Evolutionary conservation across 2,113 vertebrate genomes (phyloP).

Genomic region (Xenopus borealis): DNA sequence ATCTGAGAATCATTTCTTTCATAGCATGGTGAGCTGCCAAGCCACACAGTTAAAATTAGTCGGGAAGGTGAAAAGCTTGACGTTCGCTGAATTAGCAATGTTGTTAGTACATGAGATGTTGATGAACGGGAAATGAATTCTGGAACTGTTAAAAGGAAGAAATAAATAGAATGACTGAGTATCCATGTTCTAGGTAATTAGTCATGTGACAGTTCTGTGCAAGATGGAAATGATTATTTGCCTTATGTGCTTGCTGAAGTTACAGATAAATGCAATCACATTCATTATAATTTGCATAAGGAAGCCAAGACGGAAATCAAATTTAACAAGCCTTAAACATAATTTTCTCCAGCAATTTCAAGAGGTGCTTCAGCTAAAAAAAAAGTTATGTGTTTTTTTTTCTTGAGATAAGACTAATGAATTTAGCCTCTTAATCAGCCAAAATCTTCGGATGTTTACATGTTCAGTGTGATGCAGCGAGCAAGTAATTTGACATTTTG

Average conservation of each 20-base stretch:
- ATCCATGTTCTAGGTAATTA: constrained; percentile 15
- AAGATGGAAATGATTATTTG: constrained; percentile 31
- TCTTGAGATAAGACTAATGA: constrained; percentile 27
- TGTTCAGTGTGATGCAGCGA: constrained; percentile 16
- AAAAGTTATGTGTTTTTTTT: constrained; percentile 26
- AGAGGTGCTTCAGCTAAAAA: constrained; percentile 47
- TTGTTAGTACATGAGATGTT: not conserved
- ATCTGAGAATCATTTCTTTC: not conserved
- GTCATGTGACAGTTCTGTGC: constrained; percentile 16
- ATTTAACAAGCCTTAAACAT: constrained; percentile 42
- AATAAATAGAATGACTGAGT: not conserved
- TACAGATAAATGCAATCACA: constrained; percentile 39
- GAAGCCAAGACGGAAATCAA: constrained; percentile 44
- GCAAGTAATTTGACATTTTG: constrained; percentile 41
- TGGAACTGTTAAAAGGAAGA: not conserved
- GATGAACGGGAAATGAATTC: not conserved
- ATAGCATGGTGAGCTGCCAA: not conserved
- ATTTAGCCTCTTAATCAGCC: constrained; percentile 43
- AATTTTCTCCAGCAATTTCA: constrained; percentile 42
- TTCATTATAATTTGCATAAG: constrained; percentile 42
- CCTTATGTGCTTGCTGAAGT: constrained; percentile 26
- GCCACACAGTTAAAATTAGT: not conserved
- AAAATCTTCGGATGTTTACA: constrained; percentile 33
- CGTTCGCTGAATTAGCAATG: not conserved
- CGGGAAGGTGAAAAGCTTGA: not conserved